Percentiles rank a stretch among this genome's conserved stretches.
phyloP scores from a whole-genome alignment of 30 jellyfish, hydroid and myxozoan species.

The Mastigias papua region DNA sequence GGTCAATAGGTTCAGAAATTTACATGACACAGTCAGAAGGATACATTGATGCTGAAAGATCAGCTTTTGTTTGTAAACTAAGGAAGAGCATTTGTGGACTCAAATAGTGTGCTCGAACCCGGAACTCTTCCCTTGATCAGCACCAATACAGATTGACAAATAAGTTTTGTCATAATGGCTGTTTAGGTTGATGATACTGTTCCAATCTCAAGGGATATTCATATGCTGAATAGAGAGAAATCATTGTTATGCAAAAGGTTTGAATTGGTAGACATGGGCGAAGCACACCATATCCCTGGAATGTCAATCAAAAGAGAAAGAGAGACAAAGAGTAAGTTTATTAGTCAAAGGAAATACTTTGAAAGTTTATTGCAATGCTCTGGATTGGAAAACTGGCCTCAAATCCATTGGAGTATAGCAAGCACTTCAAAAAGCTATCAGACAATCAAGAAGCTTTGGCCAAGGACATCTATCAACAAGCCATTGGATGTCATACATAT shows the following conservation, averaged over 20 bases:
- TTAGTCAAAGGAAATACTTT: constrained; percentile 13
- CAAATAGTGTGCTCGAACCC: constrained; percentile 64
- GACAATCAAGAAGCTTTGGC: background rate
- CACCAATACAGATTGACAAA: constrained; percentile 36
- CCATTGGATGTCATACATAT: constrained; percentile 4
- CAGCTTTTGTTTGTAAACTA: constrained; percentile 53
- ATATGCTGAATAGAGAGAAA: too few relatives aligned
- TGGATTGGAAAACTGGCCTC: constrained; percentile 50
- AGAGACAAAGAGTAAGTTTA: background rate
- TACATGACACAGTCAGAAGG: constrained; percentile 75
- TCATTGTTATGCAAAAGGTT: constrained; percentile 7
- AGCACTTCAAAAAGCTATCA: background rate
- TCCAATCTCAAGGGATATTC: constrained; percentile 10
- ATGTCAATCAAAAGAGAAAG: constrained; percentile 36
- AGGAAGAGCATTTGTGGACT: constrained; percentile 60
- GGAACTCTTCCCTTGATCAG: constrained; percentile 52
- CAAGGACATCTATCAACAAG: background rate
- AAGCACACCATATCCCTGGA: constrained; percentile 24
- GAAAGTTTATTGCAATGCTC: constrained; percentile 7
- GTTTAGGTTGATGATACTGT: constrained; percentile 50
- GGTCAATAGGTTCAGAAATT: constrained; percentile 39
- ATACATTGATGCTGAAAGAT: constrained; percentile 42
- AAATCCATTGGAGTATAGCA: constrained; percentile 42
- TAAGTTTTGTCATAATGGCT: constrained; percentile 30
- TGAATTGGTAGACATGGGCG: constrained; percentile 27